phyloP scores from a whole-genome alignment of 2,113 vertebrate species.

The Potamarius usumacintae region DNA sequence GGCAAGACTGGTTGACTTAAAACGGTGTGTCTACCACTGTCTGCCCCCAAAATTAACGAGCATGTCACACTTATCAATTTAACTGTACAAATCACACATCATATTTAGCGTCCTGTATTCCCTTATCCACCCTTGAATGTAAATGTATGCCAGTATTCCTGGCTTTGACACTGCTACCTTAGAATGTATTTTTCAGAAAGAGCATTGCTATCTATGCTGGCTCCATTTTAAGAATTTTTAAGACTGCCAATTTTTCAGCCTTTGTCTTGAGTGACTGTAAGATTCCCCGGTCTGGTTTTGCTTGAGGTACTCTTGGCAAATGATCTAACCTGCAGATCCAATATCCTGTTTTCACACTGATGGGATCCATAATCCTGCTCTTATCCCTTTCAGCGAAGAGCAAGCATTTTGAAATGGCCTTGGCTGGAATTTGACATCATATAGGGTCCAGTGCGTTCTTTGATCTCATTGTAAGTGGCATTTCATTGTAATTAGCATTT shows the following conservation, averaged over 20 bases:
- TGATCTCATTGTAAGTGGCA: constrained; percentile 35
- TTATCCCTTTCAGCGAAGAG: constrained; percentile 19
- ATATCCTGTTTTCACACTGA: constrained; percentile 35
- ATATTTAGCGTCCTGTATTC: neutral
- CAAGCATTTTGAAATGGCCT: constrained; percentile 13
- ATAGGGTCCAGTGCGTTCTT: neutral
- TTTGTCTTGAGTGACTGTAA: neutral
- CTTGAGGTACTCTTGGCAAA: neutral
- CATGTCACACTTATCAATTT: neutral
- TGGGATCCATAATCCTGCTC: constrained; percentile 30
- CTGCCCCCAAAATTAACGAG: neutral
- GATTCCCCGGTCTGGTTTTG: constrained; percentile 21
- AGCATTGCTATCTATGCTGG: neutral
- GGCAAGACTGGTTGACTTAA: neutral
- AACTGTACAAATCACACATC: neutral
- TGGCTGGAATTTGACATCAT: neutral
- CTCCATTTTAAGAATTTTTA: neutral
- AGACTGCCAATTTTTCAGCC: neutral
- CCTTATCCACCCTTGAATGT: neutral
- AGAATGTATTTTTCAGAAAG: neutral
- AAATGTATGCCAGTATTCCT: neutral
- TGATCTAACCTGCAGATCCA: constrained; percentile 33
- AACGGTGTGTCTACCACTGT: neutral
- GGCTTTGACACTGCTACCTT: neutral
- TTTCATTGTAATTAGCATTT: neutral